These are phyloP conservation scores for Sardina pilchardus DNA, from an alignment of 2,113 vertebrate genomes.

Conservation along the genomic window DNA sequence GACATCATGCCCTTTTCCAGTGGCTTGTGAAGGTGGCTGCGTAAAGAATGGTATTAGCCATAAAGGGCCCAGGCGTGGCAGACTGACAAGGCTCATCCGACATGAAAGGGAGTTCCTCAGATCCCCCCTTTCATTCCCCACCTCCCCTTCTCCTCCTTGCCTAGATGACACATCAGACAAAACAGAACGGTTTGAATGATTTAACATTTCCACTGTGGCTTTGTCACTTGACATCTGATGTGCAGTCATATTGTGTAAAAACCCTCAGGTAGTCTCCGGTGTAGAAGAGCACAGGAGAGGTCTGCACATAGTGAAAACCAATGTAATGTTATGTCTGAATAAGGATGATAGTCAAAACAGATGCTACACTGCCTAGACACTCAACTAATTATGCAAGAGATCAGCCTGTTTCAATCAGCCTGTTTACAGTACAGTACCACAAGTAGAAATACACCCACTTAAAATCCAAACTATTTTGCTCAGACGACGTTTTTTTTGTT, in stretches of 20 bases:
- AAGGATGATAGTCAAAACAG: background rate
- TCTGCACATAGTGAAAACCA: background rate
- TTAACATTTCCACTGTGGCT: background rate
- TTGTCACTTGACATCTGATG: background rate
- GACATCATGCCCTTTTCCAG: constrained; percentile 14
- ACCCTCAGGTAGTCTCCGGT: background rate
- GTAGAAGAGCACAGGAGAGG: too few species aligned
- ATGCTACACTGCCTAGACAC: background rate
- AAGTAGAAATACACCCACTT: background rate
- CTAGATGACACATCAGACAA: background rate
- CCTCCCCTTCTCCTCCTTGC: background rate
- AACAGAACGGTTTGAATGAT: background rate
- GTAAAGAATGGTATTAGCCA: background rate
- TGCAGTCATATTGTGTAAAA: background rate
- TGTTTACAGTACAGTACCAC: background rate
- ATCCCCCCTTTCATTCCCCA: background rate
- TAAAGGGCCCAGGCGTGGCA: background rate
- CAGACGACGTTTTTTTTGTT: too few species aligned
- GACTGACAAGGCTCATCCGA: background rate
- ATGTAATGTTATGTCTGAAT: background rate
- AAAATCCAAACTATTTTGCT: too few species aligned
- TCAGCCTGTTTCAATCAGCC: background rate
- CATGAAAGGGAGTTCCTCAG: background rate
- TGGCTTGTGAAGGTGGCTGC: background rate
- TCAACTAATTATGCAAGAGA: background rate